These are phyloP conservation scores for Heliconius eleuchia DNA, from an alignment of 1,140 invertebrate species.

Conservation along the genomic window DNA sequence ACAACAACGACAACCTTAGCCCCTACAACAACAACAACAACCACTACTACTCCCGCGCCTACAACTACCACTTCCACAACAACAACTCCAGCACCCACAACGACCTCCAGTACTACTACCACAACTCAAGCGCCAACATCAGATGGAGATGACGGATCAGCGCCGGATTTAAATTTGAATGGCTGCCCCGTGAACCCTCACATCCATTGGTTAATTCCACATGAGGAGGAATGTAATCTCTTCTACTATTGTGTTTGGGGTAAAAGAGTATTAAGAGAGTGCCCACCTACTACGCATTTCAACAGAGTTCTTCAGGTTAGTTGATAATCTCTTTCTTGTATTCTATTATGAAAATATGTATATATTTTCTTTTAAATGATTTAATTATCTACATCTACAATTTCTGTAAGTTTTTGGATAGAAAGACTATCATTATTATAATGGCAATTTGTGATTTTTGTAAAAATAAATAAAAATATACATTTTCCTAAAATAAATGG, in stretches of 20 bases:
- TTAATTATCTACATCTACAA: too few species aligned
- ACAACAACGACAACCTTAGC: conserved; percentile 24
- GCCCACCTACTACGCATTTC: conserved; percentile 82
- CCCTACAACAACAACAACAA: conserved; percentile 21
- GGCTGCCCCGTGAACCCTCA: conserved; percentile 62
- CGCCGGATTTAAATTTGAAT: conserved; percentile 42
- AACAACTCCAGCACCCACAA: neutral
- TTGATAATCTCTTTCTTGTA: neutral
- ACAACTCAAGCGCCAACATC: conserved; percentile 19
- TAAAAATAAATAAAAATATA: too few species aligned
- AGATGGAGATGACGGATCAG: neutral
- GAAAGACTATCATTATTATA: too few species aligned
- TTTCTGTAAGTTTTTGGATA: too few species aligned
- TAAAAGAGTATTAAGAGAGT: conserved; percentile 70
- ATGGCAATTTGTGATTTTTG: too few species aligned
- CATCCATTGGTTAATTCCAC: conserved; percentile 71
- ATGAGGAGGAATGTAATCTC: conserved; percentile 80
- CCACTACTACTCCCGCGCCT: conserved; percentile 24
- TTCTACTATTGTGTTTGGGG: conserved; percentile 84
- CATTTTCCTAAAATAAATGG: too few species aligned
- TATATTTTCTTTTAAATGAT: too few species aligned
- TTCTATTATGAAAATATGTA: neutral
- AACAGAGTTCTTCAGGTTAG: conserved; percentile 74
- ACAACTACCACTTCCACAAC: conserved; percentile 15
- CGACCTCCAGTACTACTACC: conserved; percentile 23